Evolutionary conservation across 2,888 invertebrate genomes (phyloP).

Genomic region (Phyto melanocephala): DNA sequence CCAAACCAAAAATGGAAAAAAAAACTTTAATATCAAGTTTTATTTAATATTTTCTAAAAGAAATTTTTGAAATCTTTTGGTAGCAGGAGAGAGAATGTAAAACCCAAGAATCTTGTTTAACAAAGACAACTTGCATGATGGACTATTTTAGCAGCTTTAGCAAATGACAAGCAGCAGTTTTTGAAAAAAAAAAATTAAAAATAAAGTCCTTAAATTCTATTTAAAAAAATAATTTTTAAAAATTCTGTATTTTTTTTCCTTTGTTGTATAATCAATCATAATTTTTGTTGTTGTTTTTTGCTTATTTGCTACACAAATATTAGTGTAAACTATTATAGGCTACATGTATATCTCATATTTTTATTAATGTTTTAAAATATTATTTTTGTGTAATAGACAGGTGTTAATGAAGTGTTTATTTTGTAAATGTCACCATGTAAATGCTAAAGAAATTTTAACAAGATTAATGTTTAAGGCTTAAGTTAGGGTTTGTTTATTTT

Average conservation of each 20-base stretch:
- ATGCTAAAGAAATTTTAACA: slow-evolving; percentile 47
- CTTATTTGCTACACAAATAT: neutral
- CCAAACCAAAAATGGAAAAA: neutral
- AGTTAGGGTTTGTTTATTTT: slow-evolving; percentile 19
- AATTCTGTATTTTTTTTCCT: neutral
- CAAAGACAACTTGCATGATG: slow-evolving; percentile 50
- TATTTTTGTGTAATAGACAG: slow-evolving; percentile 49
- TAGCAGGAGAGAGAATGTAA: neutral
- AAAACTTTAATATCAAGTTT: slow-evolving; percentile 17
- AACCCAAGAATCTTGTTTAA: slow-evolving; percentile 28
- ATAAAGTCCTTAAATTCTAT: slow-evolving; percentile 35
- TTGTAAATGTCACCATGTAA: slow-evolving; percentile 62
- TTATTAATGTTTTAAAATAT: neutral
- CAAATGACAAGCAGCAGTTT: slow-evolving; percentile 57
- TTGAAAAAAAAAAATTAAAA: neutral
- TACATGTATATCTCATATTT: neutral
- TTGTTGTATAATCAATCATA: slow-evolving; percentile 39
- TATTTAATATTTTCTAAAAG: neutral
- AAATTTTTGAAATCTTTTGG: slow-evolving; percentile 20
- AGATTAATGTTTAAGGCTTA: slow-evolving; percentile 53
- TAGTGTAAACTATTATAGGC: neutral
- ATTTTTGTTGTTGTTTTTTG: neutral
- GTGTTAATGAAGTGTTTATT: slow-evolving; percentile 67
- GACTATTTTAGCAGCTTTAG: slow-evolving; percentile 37
- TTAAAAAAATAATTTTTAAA: slow-evolving; percentile 20